Percentiles rank a stretch among this genome's conserved stretches.
These are phyloP conservation scores for Pemphredon lugubris DNA, from an alignment of 2,888 invertebrate species.

Conservation along the genomic window DNA sequence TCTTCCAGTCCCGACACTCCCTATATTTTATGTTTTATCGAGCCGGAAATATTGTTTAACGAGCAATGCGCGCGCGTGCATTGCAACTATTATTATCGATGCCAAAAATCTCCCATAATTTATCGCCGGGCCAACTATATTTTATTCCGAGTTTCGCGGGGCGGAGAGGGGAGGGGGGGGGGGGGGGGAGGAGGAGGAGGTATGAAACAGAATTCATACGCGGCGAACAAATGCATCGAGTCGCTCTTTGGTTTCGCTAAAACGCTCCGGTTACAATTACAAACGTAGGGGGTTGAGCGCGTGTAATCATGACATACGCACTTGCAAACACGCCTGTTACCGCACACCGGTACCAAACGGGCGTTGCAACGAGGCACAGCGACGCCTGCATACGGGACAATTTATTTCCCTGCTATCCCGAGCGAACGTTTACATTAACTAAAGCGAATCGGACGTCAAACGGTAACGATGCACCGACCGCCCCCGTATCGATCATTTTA, in stretches of 20 bases:
- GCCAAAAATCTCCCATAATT: constrained; percentile 41
- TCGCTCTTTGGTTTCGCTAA: constrained; percentile 3
- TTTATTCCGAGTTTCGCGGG: constrained; percentile 24
- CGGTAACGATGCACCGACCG: constrained; percentile 27
- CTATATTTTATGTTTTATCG: too few relatives aligned
- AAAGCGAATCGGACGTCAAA: constrained; percentile 42
- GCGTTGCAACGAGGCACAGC: constrained; percentile 19
- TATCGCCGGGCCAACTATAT: constrained; percentile 15
- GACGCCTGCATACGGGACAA: constrained; percentile 21
- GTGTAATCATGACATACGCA: constrained; percentile 54
- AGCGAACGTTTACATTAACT: constrained; percentile 43
- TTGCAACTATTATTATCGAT: constrained; percentile 31
- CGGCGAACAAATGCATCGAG: neutral
- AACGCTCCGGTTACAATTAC: constrained; percentile 46
- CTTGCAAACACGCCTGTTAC: constrained; percentile 53
- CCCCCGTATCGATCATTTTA: constrained; percentile 27
- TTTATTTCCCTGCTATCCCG: constrained; percentile 45
- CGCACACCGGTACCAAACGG: neutral
- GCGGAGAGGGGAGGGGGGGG: too few relatives aligned
- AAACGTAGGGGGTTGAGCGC: constrained; percentile 19
- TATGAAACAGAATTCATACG: constrained; percentile 34
- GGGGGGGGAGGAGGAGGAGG: too few relatives aligned
- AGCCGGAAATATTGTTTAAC: constrained; percentile 9
- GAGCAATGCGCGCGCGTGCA: neutral
- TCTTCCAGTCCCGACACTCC: too few relatives aligned